Conservation (phyloP, 2,797 vertebrate genomes). For the Cossypha polioptera region DNA sequence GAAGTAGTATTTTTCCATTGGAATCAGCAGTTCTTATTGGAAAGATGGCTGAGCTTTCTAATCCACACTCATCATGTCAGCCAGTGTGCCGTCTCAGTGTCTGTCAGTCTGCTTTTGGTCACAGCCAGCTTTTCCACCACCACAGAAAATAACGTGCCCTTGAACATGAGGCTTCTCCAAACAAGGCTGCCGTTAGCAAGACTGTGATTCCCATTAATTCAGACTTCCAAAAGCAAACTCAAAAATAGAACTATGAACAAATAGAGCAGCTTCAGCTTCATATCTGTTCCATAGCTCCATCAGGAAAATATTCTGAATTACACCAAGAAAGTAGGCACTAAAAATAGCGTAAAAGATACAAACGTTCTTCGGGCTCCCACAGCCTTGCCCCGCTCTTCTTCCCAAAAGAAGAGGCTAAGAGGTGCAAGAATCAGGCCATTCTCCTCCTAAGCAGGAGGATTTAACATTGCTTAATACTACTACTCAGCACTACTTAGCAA, state of each 20-base stretch:
- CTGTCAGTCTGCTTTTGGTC: conserved; percentile 6
- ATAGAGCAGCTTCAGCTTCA: background rate
- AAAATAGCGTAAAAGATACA: background rate
- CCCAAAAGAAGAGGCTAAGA: conserved; percentile 27
- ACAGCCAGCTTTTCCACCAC: conserved; percentile 10
- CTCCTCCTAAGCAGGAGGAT: conserved; percentile 52
- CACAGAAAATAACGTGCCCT: background rate
- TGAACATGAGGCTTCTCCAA: background rate
- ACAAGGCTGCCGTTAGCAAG: conserved; percentile 17
- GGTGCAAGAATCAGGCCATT: conserved; percentile 55
- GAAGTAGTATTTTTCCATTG: conserved; percentile 54
- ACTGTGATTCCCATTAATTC: conserved; percentile 29
- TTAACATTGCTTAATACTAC: conserved; percentile 68
- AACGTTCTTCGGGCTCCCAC: background rate
- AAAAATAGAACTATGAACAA: conserved; percentile 28
- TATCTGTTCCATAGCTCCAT: background rate
- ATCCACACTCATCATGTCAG: background rate
- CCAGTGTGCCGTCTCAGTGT: background rate
- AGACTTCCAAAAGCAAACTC: conserved; percentile 21
- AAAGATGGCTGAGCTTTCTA: conserved; percentile 53
- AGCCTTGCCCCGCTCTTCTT: conserved; percentile 9
- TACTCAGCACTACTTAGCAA: conserved; percentile 64
- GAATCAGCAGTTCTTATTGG: conserved; percentile 54
- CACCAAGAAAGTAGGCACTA: background rate
- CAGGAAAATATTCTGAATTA: conserved; percentile 2